Evolutionary conservation across 2,888 invertebrate species (phyloP), one percentile per base, ranked within the genome.

Genomic region (Polydrusus pterygomalis): DNA sequence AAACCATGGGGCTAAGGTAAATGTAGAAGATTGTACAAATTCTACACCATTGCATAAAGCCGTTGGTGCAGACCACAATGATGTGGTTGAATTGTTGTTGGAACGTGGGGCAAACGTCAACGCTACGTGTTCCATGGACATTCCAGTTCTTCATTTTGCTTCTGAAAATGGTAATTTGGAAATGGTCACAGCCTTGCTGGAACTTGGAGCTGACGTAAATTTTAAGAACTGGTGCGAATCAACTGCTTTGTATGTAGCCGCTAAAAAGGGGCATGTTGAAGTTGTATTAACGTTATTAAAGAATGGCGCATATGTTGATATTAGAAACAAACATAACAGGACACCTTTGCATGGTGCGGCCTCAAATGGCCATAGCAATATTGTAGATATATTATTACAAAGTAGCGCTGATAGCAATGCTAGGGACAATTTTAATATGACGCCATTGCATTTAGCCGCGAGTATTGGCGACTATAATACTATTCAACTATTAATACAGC

Each of bases 141-240:
- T 43, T 51, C 51, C 67, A 17, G 38, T 18, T 11, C 10, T 67
- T 34, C 38, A 38, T 34, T 34, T 38, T 51, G 67, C 67, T 5
- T 51, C 40, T 18, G 51, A 67, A 38, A 67, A 67, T 51, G 20
- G 15, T 45, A 62, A 62, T 45, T 13, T 9, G 2, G 1, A 13
- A 45, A 45, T 63, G 3, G 45, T 63, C 9, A 25, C 1, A 6
- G 11, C 17, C 9, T 45, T 62, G 18, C 15, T 62, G n/a, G 5
- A 17, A 18, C 18, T 43, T 40, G 62, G 40, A 40, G 62, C 62
- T 62, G 40, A 62, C n/a, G 18, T 62, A 18, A 62, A 62, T 62
- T 62, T 62, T 40, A 62, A 62, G 18, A 40, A 38, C 34, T 43
- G 17, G 62, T 62, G 62, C 43, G 43, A 62, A 1, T 34, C 40